Conservation (phyloP, 1,140 invertebrate species). For the Brachionus manjavacas region DNA sequence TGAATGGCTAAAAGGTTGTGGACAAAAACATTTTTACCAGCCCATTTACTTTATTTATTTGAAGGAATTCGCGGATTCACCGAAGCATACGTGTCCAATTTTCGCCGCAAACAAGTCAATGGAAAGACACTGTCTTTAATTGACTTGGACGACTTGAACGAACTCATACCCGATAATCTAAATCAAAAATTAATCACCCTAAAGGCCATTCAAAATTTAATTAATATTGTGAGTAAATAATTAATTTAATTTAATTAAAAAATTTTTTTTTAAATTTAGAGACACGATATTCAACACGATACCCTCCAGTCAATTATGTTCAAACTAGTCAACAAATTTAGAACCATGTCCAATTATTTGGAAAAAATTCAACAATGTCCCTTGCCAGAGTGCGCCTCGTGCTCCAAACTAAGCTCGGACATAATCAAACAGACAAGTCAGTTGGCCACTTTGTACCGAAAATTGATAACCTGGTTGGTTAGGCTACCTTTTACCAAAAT, state of each 20-base stretch:
- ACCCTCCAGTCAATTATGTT: constrained; percentile 1
- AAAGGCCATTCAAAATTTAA: constrained; percentile 2
- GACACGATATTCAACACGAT: constrained; percentile 10
- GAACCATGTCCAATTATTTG: not conserved
- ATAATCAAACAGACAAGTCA: not conserved
- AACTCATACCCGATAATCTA: not conserved
- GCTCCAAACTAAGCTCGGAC: not conserved
- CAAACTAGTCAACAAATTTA: not conserved
- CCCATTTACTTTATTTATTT: not conserved
- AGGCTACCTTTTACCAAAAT: constrained; percentile 6
- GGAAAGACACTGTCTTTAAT: not conserved
- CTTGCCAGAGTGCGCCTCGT: not conserved
- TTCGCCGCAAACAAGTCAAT: not conserved
- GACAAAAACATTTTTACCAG: not conserved
- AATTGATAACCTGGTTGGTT: constrained; percentile 19
- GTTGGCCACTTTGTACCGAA: not conserved
- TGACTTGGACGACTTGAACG: not conserved
- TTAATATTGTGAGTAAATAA: not conserved
- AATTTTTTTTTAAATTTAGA: not conserved
- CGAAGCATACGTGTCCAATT: not conserved
- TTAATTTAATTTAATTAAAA: not conserved
- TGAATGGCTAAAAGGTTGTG: not conserved
- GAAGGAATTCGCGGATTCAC: not conserved
- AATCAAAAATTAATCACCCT: not conserved
- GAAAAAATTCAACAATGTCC: not conserved